Evolutionary conservation across 30 jellyfish, hydroid and myxozoan genomes (phyloP), one percentile per base, ranked within the genome.

Genomic region (Turritopsis dohrnii): DNA sequence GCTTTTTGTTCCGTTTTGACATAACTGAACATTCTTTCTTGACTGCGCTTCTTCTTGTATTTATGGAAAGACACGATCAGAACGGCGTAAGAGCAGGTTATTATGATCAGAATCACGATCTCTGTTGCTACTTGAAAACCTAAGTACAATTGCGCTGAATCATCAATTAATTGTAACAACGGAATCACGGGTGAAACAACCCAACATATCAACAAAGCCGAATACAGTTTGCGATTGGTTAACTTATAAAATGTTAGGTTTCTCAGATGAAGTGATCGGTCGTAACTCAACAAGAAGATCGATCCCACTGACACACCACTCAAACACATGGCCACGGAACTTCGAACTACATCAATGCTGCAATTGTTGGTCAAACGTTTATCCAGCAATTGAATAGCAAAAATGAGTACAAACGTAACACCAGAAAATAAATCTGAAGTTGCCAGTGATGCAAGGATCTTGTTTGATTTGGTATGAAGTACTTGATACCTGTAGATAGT

Each of bases 381-480:
- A 9, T 69, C 19, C 8, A 69, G 30, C 9, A 69, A 27, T 27
- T 69, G 77, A 8, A 27, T 27, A 17, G 30, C 77, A 69, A 69
- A 69, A 16, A 69, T 8, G 9, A 27, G 77, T 69, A 21, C 77
- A 69, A 69, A 16, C 9, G 30, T 69, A 8, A 27, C 28, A 1
- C 31, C 28, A 69, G 77, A 8, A 0, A 69, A 21, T 18, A 75
- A 71, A 75, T 75, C 83, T 75, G 83, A 75, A 1, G 41, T 30
- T 23, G 83, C 83, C 66, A 75, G 22, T 23, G 83, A 75, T 75
- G 83, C 25, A 21, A 75, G 60, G 28, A 75, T 75, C 19, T 69
- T 69, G 77, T 69, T 69, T 9, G 77, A 69, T 27, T n/a, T 69
- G 9, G 31, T 23, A 69, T 69, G 77, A 0, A 69, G 19, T 0